A percentile compares a stretch with the other conserved stretches of the same genome.
These are phyloP conservation scores for Pinctada fucata DNA, from an alignment of 2,888 invertebrate genomes.

Conservation along the genomic window DNA sequence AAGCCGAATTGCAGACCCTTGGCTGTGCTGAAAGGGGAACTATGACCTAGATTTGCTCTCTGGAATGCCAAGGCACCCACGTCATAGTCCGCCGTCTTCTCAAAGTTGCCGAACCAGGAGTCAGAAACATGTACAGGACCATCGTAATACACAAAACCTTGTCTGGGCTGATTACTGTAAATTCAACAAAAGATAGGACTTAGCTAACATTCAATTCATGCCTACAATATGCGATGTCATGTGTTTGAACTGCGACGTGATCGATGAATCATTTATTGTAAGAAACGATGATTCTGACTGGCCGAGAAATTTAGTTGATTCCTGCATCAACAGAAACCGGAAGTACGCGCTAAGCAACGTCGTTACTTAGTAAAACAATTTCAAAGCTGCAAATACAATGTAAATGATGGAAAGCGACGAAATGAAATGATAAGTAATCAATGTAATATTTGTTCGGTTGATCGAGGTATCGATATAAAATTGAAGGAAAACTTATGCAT, in stretches of 20 bases:
- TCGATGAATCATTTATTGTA: too few species aligned
- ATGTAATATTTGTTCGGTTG: too few species aligned
- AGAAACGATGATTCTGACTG: too few species aligned
- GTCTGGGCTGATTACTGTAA: constrained; percentile 40
- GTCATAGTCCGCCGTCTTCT: constrained; percentile 27
- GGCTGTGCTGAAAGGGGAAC: constrained; percentile 39
- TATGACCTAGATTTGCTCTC: constrained; percentile 27
- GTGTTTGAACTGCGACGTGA: too few species aligned
- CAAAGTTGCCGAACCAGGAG: constrained; percentile 48
- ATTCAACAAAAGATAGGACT: too few species aligned
- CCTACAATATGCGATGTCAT: too few species aligned
- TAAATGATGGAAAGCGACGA: background rate
- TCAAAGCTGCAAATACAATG: background rate
- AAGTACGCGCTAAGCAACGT: background rate
- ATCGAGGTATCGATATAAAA: background rate
- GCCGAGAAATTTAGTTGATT: too few species aligned
- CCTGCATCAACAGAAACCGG: too few species aligned
- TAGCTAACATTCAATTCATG: too few species aligned
- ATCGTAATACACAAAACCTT: constrained; percentile 43
- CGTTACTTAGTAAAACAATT: background rate
- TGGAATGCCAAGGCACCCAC: constrained; percentile 44
- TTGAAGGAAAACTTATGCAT: background rate
- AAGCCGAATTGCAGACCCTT: constrained; percentile 43
- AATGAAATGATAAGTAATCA: too few species aligned
- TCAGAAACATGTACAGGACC: constrained; percentile 41